Evolutionary conservation across 2,797 vertebrate genomes (phyloP).

Genomic region (Sciurus carolinensis): DNA sequence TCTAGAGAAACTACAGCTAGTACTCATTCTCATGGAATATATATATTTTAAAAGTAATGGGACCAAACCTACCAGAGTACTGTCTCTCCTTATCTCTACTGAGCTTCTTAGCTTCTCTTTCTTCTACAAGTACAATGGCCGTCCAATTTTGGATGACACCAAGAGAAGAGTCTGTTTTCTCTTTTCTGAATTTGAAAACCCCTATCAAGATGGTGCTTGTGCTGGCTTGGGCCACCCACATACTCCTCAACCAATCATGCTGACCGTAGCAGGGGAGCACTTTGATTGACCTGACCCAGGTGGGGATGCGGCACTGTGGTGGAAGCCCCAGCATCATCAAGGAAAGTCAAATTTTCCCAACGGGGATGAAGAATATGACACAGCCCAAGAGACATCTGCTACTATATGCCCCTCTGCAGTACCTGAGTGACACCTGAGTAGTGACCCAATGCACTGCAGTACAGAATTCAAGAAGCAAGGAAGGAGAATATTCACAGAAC

Average conservation of each 20-base stretch:
- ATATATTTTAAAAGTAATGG: not conserved
- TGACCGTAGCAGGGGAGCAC: not conserved
- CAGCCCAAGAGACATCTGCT: not conserved
- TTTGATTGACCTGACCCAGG: not conserved
- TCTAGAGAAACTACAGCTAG: not conserved
- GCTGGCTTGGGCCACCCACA: not conserved
- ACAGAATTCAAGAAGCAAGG: not conserved
- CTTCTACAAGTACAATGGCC: not conserved
- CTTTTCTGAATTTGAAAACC: not conserved
- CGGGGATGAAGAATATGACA: not conserved
- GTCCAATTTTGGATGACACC: not conserved
- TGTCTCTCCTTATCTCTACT: not conserved
- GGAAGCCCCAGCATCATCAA: too few relatives aligned
- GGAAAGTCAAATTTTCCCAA: not conserved
- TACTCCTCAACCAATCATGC: not conserved
- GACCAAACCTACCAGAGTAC: too few relatives aligned
- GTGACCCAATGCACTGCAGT: not conserved
- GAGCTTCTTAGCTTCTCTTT: not conserved
- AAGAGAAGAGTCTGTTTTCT: not conserved
- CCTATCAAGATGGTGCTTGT: not conserved
- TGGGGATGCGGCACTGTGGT: not conserved
- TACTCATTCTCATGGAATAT: not conserved
- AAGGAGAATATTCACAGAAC: not conserved
- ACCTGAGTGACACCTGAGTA: not conserved
- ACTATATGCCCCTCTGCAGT: not conserved